Evolutionary conservation across 2,797 vertebrate species (phyloP), one percentile per base, ranked within the genome.

Genomic region (Mormyrops boulengeri): DNA sequence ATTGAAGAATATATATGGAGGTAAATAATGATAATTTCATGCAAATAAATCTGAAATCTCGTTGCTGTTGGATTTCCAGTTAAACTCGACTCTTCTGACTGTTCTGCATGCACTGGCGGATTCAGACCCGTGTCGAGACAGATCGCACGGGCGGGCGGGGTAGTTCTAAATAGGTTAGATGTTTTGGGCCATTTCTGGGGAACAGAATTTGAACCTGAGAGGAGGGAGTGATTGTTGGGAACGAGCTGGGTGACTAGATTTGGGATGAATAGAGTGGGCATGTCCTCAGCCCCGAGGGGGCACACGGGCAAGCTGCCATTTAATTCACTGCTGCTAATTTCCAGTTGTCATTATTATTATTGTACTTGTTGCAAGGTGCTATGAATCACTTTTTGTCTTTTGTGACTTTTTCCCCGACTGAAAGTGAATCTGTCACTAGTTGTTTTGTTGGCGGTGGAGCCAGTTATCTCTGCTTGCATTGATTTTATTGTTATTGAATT

Each of bases 341-440:
- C 86, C 53, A 60, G 52, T 60, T 60, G 85, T 44, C 53, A 17
- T 57, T 34, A 62, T 22, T 49, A 49, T 49, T 62, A 62, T 62
- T 62, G 57, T 22, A 57, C 34, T 87, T 87, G 60, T 60, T 38
- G 30, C 85, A 93, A 94, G 89, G 93, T 60, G 17, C 26, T 34
- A 87, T 87, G 14, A 87, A 55, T 87, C 50, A 30, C 85, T 57
- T 57, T 53, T 38, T 57, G n/a, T 49, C n/a, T 57, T 57, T 53
- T 55, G 1, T 86, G 85, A 55, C 47, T 57, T 87, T n/a, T 57
- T 57, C 3, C 4, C 47, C 8, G 0, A 62, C 34, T 60, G 34
- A 11, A 60, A 57, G n/a, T 87, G 34, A 57, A n/a, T 87, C 85
- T 22, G 38, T 38, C 26, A 19, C 30, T 87, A 38, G 85, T 19